phyloP scores from a whole-genome alignment of 2,888 invertebrate species.

The Nymphalis c-album region DNA sequence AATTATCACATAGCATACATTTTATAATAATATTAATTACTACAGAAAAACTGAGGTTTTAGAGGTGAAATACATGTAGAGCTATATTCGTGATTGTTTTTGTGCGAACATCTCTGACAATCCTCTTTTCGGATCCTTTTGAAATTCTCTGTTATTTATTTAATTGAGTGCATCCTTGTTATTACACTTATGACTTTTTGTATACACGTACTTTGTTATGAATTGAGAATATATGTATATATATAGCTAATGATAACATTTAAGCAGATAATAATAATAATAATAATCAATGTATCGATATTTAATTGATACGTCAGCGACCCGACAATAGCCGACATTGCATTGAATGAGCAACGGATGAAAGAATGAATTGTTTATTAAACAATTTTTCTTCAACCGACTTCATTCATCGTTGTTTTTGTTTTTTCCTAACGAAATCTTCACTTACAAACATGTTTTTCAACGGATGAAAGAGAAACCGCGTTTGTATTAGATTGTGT shows the following conservation, averaged over 20 bases:
- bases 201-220: too few relatives aligned
- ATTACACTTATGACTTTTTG: too few relatives aligned
- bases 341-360: conserved; percentile 4
- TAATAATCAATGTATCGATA: conserved; percentile 6
- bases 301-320: conserved; percentile 18
- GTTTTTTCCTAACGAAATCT: conserved; percentile 23
- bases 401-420: conserved; percentile 26
- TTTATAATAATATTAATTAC: too few relatives aligned
- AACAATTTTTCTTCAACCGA: conserved; percentile 27
- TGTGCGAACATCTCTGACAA: too few relatives aligned
- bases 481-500: neutral
- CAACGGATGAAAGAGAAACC: conserved; percentile 7
- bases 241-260: neutral
- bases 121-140: too few relatives aligned
- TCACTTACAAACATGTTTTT: conserved; percentile 26
- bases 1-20: conserved; percentile 19
- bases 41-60: neutral
- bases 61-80: too few relatives aligned
- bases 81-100: too few relatives aligned
- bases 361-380: conserved; percentile 35
- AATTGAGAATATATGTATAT: too few relatives aligned
- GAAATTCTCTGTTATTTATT: too few relatives aligned
- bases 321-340: conserved; percentile 26
- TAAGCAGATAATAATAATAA: neutral
- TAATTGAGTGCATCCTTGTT: too few relatives aligned